phyloP scores from a whole-genome alignment of 2,797 vertebrate species.

The Parotocinclus haroldoi region DNA sequence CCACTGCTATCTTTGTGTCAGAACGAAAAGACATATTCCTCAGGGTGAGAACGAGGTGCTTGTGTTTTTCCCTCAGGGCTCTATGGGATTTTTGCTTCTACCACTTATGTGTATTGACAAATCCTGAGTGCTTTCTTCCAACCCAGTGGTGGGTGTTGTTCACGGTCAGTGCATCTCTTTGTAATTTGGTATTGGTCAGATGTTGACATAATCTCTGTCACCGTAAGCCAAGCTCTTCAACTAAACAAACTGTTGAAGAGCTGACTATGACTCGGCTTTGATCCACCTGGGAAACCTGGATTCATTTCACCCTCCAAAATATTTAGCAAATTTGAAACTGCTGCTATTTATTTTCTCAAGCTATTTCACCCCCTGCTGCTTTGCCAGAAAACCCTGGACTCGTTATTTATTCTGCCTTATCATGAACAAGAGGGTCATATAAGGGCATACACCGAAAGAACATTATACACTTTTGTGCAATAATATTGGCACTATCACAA shows the following conservation, averaged over 20 bases:
- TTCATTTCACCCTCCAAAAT: slow-evolving; percentile 43
- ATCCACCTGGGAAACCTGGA: slow-evolving; percentile 46
- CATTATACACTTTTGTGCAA: too few species aligned
- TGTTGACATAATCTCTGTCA: slow-evolving; percentile 46
- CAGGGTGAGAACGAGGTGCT: not conserved
- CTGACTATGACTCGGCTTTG: slow-evolving; percentile 38
- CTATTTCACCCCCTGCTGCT: slow-evolving; percentile 46
- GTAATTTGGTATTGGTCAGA: slow-evolving; percentile 45
- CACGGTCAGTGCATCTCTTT: slow-evolving; percentile 32
- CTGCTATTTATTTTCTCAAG: slow-evolving; percentile 56
- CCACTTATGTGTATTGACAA: slow-evolving; percentile 48
- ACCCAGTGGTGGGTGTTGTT: slow-evolving; percentile 33
- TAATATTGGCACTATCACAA: too few species aligned
- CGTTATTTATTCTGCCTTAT: not conserved
- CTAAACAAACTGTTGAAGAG: slow-evolving; percentile 46
- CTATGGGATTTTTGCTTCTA: slow-evolving; percentile 3
- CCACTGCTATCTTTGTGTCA: slow-evolving; percentile 47
- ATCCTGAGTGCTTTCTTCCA: slow-evolving; percentile 44
- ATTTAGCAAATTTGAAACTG: slow-evolving; percentile 54
- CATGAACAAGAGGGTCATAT: not conserved
- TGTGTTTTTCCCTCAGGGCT: slow-evolving; percentile 2
- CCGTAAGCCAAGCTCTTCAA: slow-evolving; percentile 37
- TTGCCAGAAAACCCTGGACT: slow-evolving; percentile 22
- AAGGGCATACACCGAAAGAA: too few species aligned
- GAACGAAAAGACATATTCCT: slow-evolving; percentile 21